phyloP scores from a whole-genome alignment of 1,140 invertebrate genomes.

The Ditylenchus dipsaci region DNA sequence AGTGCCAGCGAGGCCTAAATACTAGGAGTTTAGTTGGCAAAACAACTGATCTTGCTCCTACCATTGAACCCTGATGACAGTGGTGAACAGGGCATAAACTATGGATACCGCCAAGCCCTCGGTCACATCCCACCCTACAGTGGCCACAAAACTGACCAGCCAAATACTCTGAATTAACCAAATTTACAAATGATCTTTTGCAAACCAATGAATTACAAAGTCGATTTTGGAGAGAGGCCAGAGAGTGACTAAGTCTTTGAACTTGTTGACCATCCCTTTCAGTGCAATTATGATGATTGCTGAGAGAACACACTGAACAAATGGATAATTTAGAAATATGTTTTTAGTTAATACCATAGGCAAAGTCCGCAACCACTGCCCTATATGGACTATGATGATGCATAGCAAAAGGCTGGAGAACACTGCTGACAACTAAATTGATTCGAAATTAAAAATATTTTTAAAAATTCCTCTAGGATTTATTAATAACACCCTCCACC shows the following conservation, averaged over 20 bases:
- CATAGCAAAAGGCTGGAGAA: slow-evolving; percentile 45
- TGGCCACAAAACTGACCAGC: slow-evolving; percentile 52
- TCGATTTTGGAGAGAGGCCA: slow-evolving; percentile 58
- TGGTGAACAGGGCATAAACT: slow-evolving; percentile 53
- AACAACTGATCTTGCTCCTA: neutral
- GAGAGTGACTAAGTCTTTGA: slow-evolving; percentile 43
- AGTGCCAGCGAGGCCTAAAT: slow-evolving; percentile 53
- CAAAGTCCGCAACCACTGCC: slow-evolving; percentile 38
- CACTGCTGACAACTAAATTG: slow-evolving; percentile 42
- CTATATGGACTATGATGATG: slow-evolving; percentile 50
- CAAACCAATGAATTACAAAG: slow-evolving; percentile 32
- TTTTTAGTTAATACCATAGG: slow-evolving; percentile 44
- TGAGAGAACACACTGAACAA: slow-evolving; percentile 49
- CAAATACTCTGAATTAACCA: slow-evolving; percentile 47
- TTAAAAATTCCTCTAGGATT: too few relatives aligned
- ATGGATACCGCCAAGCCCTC: slow-evolving; percentile 48
- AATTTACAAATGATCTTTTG: neutral
- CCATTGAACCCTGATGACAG: slow-evolving; percentile 40
- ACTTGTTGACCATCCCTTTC: slow-evolving; percentile 51
- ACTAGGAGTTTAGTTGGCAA: slow-evolving; percentile 10
- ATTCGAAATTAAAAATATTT: too few relatives aligned
- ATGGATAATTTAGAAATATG: neutral
- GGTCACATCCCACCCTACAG: slow-evolving; percentile 51
- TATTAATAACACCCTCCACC: too few relatives aligned
- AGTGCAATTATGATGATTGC: slow-evolving; percentile 52